Conservation (phyloP, 2,888 invertebrate species). For the Nomada ferruginata region DNA sequence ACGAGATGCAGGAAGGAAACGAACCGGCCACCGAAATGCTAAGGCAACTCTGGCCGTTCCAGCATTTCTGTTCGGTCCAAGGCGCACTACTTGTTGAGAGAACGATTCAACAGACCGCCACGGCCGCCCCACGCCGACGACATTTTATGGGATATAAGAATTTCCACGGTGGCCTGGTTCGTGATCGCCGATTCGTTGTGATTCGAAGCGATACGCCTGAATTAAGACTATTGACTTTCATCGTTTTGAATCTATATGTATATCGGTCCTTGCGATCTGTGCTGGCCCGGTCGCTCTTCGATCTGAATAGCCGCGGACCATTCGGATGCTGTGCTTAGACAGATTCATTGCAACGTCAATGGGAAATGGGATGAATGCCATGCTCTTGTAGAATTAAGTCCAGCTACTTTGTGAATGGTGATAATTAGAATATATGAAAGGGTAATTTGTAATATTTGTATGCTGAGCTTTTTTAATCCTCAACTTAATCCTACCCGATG, state of each 20-base stretch:
- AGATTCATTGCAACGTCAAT: slow-evolving; percentile 10
- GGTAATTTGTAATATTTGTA: background rate
- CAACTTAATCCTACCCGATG: no score
- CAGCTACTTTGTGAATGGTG: background rate
- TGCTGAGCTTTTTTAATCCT: background rate
- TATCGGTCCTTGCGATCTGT: background rate
- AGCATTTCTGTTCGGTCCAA: slow-evolving; percentile 43
- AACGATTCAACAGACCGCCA: slow-evolving; percentile 48
- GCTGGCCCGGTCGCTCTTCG: background rate
- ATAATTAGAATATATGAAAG: background rate
- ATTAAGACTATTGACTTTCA: slow-evolving; percentile 32
- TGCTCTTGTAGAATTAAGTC: background rate
- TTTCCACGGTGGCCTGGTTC: slow-evolving; percentile 38
- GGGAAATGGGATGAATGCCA: background rate
- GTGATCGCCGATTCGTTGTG: slow-evolving; percentile 32
- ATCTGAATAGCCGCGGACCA: background rate
- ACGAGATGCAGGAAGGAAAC: slow-evolving; percentile 71
- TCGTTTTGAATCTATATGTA: background rate
- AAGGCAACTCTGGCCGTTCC: slow-evolving; percentile 51
- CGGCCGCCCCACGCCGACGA: slow-evolving; percentile 23
- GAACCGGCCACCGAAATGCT: slow-evolving; percentile 63
- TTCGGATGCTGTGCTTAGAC: background rate
- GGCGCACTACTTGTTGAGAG: slow-evolving; percentile 61
- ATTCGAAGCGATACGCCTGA: slow-evolving; percentile 18
- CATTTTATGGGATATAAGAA: slow-evolving; percentile 59